Base-by-base conservation (phyloP, 2,113 vertebrate species). In the Leptobrachium leishanense region DNA sequence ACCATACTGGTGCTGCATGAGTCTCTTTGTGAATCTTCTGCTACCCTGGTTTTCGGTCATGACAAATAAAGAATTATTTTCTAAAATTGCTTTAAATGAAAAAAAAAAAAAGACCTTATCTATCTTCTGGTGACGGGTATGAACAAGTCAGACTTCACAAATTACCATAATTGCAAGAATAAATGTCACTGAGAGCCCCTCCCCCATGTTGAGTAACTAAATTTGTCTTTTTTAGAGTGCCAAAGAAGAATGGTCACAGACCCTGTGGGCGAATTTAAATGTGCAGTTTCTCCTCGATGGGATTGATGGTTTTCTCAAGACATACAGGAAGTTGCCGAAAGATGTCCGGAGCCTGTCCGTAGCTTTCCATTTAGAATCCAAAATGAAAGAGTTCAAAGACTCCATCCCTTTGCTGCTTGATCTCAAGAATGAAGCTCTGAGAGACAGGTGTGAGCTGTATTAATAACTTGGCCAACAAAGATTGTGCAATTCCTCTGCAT, bases 371-470 rank as follows among this genome's bases (percentile, higher is more conserved):
- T 82, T 99, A 57, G 96, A 98, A 1, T 84, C 85, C 2, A 95
- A 87, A 57, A 89, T 99, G 95, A 98, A 95, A 79, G 94, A 97
- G 0, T 98, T 99, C 86, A 95, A 85, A 82, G 95, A 97, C 69
- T 96, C 96, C 2, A 86, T 98, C 42, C 96, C 97, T 50, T 88
- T 99, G 63, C 87, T 99, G 43, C 88, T 98, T n/a, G 96, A 98
- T 86, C 86, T 99, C 81, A 99, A 98, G 83, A 94, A 97, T 0
- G 95, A 98, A 82, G 95, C 97, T 2, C 88, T 99, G n/a, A 92
- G 96, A 88, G 95, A 97, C 71, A 96, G 97, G 98, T 98, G 73
- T 50, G 91, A 15, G 20, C 63, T 76, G 20, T 31, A 31, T 31
- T 31, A 31, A 31, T 31, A 31, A 31, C 20, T 31, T 31, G 20